Conservation (phyloP, 2,113 vertebrate species). For the Coryphaenoides rupestris region DNA sequence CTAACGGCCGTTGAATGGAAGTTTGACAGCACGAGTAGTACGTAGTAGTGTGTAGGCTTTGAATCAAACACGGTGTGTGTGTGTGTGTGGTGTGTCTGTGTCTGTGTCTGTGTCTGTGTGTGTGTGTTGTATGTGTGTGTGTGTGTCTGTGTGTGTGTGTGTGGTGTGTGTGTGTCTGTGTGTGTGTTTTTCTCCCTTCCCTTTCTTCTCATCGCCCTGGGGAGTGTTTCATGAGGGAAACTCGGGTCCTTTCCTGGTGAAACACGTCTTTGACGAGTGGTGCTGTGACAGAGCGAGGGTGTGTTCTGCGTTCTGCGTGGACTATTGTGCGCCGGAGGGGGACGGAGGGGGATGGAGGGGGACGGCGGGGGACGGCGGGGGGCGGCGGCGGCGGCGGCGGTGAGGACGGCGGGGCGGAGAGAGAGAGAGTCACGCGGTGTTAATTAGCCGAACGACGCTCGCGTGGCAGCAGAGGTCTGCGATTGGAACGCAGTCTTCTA, state of each 20-base stretch:
- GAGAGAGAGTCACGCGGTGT: slow-evolving; percentile 43
- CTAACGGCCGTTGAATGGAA: too few relatives aligned
- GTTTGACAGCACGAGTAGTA: too few relatives aligned
- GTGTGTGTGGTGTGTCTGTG: too few relatives aligned
- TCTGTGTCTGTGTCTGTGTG: too few relatives aligned
- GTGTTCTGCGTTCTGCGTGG: neutral
- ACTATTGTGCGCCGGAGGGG: neutral
- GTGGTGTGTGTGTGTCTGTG: too few relatives aligned
- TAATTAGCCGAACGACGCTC: slow-evolving; percentile 57
- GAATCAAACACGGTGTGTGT: too few relatives aligned
- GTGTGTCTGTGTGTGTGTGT: too few relatives aligned
- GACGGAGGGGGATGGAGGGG: too few relatives aligned
- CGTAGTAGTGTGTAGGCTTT: too few relatives aligned
- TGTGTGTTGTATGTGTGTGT: too few relatives aligned
- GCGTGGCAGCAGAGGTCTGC: slow-evolving; percentile 34
- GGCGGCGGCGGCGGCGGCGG: slow-evolving; percentile 40
- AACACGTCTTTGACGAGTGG: slow-evolving; percentile 21
- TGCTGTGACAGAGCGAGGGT: slow-evolving; percentile 27
- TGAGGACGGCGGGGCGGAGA: slow-evolving; percentile 20
- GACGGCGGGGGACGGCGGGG: slow-evolving; percentile 26
- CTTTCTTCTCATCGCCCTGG: too few relatives aligned
- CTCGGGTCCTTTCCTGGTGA: slow-evolving; percentile 39
- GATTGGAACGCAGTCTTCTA: slow-evolving; percentile 47
- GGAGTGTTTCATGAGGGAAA: slow-evolving; percentile 10
- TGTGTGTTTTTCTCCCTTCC: too few relatives aligned